Conservation (phyloP, 2,797 vertebrate genomes). For the Sandelia bainsii region DNA sequence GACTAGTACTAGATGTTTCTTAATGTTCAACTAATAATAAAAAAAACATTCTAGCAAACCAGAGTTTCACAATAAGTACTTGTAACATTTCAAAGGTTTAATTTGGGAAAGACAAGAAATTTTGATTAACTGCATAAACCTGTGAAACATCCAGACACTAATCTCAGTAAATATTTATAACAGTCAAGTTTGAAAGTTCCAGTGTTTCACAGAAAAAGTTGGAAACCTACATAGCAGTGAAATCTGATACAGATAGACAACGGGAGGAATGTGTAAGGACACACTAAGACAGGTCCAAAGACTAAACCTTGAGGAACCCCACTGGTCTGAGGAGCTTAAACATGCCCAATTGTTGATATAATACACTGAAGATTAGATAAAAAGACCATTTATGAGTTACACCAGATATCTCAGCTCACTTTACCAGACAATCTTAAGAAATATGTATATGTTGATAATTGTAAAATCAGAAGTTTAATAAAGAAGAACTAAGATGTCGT, state of each 20-base stretch:
- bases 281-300: neutral
- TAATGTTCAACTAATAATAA: neutral
- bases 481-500: neutral
- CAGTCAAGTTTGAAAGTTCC: neutral
- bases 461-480: constrained; percentile 8
- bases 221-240: neutral
- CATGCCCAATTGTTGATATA: neutral
- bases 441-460: neutral
- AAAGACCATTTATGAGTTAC: neutral
- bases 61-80: neutral
- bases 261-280: neutral
- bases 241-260: neutral
- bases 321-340: neutral
- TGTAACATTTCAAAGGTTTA: neutral
- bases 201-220: neutral
- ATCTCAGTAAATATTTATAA: neutral
- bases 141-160: neutral
- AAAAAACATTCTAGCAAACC: neutral
- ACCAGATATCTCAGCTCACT: neutral
- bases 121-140: neutral
- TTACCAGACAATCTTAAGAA: neutral
- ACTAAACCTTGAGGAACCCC: constrained; percentile 7
- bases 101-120: neutral
- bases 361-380: neutral
- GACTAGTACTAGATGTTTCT: neutral